phyloP scores from a whole-genome alignment of 2,797 vertebrate species.

The Oceanodroma leucorhoa region DNA sequence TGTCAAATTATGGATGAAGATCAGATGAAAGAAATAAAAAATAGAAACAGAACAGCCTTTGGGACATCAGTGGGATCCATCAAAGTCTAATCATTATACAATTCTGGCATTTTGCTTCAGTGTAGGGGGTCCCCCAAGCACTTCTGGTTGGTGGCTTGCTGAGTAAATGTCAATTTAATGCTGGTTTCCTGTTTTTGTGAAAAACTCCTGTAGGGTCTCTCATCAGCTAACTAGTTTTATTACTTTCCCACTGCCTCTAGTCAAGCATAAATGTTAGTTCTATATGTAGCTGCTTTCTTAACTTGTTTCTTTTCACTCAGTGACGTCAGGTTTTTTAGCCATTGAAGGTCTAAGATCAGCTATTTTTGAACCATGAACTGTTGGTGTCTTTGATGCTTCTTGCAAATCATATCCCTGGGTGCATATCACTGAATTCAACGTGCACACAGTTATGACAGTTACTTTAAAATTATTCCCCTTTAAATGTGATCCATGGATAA shows the following conservation, averaged over 20 bases:
- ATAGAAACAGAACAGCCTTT: constrained; percentile 53
- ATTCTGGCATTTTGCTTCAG: constrained; percentile 59
- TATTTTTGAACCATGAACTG: constrained; percentile 34
- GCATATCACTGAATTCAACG: background rate
- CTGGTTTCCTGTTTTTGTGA: constrained; percentile 44
- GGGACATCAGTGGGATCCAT: constrained; percentile 44
- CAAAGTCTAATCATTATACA: constrained; percentile 60
- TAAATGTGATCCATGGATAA: background rate
- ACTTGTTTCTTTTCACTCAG: background rate
- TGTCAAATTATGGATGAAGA: constrained; percentile 44
- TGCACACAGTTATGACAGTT: background rate
- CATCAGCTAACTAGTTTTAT: constrained; percentile 35
- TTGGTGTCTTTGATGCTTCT: background rate
- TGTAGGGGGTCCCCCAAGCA: constrained; percentile 41
- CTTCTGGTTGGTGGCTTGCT: constrained; percentile 51
- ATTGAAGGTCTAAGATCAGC: background rate
- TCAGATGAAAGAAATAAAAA: constrained; percentile 55
- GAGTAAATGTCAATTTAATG: constrained; percentile 75
- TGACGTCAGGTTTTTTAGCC: background rate
- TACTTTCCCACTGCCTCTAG: constrained; percentile 9
- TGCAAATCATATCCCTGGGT: background rate
- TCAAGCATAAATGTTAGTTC: constrained; percentile 55
- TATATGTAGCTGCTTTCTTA: constrained; percentile 72
- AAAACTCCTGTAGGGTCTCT: constrained; percentile 54
- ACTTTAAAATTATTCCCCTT: constrained; percentile 18